Base-by-base conservation (phyloP, 2,113 vertebrate species). In the Hippocampus abdominalis region DNA sequence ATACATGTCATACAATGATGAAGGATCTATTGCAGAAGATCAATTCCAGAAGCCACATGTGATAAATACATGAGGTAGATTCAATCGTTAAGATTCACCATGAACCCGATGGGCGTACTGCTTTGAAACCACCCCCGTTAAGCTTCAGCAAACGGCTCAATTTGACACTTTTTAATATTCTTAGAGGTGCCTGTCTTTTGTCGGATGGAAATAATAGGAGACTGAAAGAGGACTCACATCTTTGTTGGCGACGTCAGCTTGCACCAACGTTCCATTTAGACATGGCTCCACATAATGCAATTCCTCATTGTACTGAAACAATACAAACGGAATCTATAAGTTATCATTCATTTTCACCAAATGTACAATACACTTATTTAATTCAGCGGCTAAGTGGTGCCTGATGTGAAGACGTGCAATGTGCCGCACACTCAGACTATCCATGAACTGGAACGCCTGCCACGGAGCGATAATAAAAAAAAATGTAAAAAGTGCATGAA, bases 191-290 rank as follows among this genome's bases (percentile, higher is more conserved):
- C 27, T 29, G 57, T 60, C n/a, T 60, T 60, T 60, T 18, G 57
- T 32, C 12, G 23, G 42, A 54, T 42, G 42, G 40, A 8, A 60
- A 64, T 13, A 73, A 74, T 10, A 48, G 7, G 12, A 51, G 0
- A 63, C 48, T 9, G 7, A 71, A 48, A 56, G 5, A 40, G 18
- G 65, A 15, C 95, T 93, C 90, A 99, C 97, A 92, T 98, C 95
- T 92, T 98, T 98, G 91, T 98, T 99, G 81, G 95, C 94, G 85
- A 96, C 91, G 74, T 99, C 97, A 3, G 97, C 97, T 89, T 99
- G 97, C 74, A 99, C 96, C 90, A 99, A 86, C 0, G 97, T 98
- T 83, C 95, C 95, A 70, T 99, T 99, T 79, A 99, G 85, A 72
- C 97, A 99, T 0, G 97, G 94, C 68, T 98, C 97, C 74, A 98